These are phyloP conservation scores for Eilema sororculum DNA, from an alignment of 2,888 invertebrate genomes.

Conservation along the genomic window DNA sequence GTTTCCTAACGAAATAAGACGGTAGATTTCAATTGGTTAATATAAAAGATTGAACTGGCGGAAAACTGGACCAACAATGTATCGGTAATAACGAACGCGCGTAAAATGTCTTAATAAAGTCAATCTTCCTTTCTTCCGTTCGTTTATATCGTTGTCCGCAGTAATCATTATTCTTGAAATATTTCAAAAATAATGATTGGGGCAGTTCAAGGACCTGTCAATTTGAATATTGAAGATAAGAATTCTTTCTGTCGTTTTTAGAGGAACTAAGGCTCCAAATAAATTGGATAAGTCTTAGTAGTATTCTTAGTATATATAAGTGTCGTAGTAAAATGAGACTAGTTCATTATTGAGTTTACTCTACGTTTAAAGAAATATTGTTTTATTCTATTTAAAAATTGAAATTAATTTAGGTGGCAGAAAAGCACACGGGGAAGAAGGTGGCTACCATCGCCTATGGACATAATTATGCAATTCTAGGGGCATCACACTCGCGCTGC, in stretches of 20 bases:
- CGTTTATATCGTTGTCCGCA: not conserved
- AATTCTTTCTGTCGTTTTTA: not conserved
- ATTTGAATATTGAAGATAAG: not conserved
- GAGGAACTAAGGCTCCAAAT: not conserved
- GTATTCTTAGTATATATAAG: not conserved
- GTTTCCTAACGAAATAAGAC: too few relatives aligned
- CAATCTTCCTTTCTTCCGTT: not conserved
- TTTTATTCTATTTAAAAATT: too few relatives aligned
- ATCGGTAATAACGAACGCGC: too few relatives aligned
- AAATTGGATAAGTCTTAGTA: not conserved
- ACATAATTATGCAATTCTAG: too few relatives aligned
- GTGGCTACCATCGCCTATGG: too few relatives aligned
- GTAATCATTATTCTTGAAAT: not conserved
- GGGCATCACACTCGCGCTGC: too few relatives aligned
- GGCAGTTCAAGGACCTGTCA: not conserved
- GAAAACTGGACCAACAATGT: too few relatives aligned
- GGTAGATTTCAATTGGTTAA: too few relatives aligned
- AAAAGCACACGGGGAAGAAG: too few relatives aligned
- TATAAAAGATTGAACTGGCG: too few relatives aligned
- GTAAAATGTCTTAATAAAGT: constrained; percentile 1
- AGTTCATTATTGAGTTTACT: not conserved
- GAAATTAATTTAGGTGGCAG: too few relatives aligned
- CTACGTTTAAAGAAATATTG: too few relatives aligned
- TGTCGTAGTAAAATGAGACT: not conserved
- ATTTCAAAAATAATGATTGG: not conserved